These are phyloP conservation scores for Alethe diademata DNA, from an alignment of 2,113 vertebrate genomes.

Conservation along the genomic window DNA sequence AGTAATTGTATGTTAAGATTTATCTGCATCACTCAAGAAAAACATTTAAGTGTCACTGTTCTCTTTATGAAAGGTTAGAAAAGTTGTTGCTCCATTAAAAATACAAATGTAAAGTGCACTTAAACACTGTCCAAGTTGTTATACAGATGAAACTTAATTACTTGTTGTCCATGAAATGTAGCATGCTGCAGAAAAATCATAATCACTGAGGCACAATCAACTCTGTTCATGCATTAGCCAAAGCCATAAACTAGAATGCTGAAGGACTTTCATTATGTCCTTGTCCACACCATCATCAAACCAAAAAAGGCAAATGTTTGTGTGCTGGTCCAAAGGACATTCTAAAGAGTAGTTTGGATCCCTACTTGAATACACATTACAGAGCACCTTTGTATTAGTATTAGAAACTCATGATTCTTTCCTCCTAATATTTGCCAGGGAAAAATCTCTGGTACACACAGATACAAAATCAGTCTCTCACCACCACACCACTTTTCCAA, in stretches of 20 bases:
- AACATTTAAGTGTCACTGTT: neutral
- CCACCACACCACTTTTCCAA: neutral
- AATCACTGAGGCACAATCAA: neutral
- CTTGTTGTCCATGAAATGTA: constrained; percentile 25
- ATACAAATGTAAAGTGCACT: neutral
- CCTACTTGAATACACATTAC: neutral
- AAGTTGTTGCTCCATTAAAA: neutral
- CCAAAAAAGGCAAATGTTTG: neutral
- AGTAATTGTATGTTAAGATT: neutral
- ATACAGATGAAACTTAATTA: constrained; percentile 21
- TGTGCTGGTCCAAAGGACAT: neutral
- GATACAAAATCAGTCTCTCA: neutral
- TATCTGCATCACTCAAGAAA: neutral
- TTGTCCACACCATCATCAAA: neutral
- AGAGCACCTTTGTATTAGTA: neutral
- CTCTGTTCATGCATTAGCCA: neutral
- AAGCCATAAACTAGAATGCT: neutral
- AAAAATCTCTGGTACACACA: neutral
- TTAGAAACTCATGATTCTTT: neutral
- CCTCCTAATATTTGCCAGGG: neutral
- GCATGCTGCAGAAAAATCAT: neutral
- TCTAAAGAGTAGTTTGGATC: neutral
- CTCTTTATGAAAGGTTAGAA: neutral
- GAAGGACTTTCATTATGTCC: neutral
- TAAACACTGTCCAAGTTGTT: neutral